Evolutionary conservation across 2,888 invertebrate species (phyloP).

Genomic region (Metellina segmentata): DNA sequence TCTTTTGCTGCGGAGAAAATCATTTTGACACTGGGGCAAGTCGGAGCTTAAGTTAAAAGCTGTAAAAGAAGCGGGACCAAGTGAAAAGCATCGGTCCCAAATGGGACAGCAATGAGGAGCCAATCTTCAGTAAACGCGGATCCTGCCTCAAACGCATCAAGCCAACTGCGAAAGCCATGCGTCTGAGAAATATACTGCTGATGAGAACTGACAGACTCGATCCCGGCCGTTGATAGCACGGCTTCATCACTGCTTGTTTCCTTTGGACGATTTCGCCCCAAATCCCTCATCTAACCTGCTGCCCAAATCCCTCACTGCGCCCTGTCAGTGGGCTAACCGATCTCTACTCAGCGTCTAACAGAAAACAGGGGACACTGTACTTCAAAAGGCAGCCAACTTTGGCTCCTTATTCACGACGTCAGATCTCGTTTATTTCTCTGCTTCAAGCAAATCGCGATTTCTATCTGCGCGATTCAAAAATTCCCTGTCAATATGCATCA

Average conservation of each 20-base stretch:
- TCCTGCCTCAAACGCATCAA: conserved; percentile 49
- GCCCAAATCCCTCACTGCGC: conserved; percentile 31
- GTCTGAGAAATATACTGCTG: conserved; percentile 74
- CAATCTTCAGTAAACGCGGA: conserved; percentile 69
- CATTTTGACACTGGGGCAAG: conserved; percentile 25
- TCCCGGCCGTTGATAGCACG: conserved; percentile 72
- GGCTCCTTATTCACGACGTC: conserved; percentile 11
- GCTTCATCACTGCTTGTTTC: conserved; percentile 72
- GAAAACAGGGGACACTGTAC: conserved; percentile 38
- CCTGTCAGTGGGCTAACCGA: conserved; percentile 66
- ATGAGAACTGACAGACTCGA: conserved; percentile 72
- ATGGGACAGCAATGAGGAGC: conserved; percentile 66
- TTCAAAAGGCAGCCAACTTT: conserved; percentile 53
- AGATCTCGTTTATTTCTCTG: neutral
- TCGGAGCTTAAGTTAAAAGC: conserved; percentile 70
- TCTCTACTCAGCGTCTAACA: conserved; percentile 19
- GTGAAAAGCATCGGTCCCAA: conserved; percentile 68
- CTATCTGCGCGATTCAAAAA: neutral
- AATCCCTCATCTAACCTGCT: conserved; percentile 66
- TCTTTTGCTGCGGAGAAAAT: neutral
- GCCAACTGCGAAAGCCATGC: conserved; percentile 36
- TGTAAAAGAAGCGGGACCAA: conserved; percentile 25
- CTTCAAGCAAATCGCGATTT: neutral
- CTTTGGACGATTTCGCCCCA: conserved; percentile 58
- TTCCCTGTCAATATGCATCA: too few species aligned